Percentiles rank a stretch among this genome's conserved stretches.
These are phyloP conservation scores for Patiria pectinifera DNA, from an alignment of 53 echinoderm and acorn worm genomes.

Conservation along the genomic window DNA sequence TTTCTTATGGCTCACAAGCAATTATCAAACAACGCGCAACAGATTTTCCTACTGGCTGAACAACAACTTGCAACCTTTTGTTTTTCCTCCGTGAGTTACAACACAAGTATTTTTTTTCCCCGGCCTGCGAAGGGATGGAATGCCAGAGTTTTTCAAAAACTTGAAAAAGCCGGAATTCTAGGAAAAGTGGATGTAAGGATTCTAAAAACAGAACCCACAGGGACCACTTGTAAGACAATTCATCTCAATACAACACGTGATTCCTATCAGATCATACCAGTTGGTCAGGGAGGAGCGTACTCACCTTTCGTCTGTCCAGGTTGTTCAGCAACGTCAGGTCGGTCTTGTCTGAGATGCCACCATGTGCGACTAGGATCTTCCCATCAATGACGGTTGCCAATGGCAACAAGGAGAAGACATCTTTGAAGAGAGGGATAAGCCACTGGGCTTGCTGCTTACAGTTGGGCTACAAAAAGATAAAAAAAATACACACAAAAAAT, in stretches of 20 bases:
- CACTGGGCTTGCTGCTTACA: constrained; percentile 76
- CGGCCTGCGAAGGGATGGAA: too few relatives aligned
- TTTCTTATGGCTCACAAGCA: too few relatives aligned
- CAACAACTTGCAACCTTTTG: too few relatives aligned
- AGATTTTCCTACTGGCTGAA: too few relatives aligned
- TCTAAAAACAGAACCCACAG: not conserved
- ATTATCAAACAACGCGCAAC: too few relatives aligned
- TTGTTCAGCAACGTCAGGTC: constrained; percentile 87
- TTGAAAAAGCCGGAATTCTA: too few relatives aligned
- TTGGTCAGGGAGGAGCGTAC: not conserved
- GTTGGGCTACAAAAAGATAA: constrained; percentile 3
- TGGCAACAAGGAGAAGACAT: constrained; percentile 95
- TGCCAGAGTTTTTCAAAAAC: too few relatives aligned
- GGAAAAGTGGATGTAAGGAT: not conserved
- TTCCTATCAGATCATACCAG: too few relatives aligned
- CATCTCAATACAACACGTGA: not conserved
- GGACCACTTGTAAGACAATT: not conserved
- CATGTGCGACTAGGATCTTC: constrained; percentile 92
- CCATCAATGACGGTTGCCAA: constrained; percentile 94
- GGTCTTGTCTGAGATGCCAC: constrained; percentile 96
- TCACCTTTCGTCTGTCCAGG: constrained; percentile 85
- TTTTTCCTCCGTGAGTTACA: too few relatives aligned
- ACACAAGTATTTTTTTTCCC: too few relatives aligned
- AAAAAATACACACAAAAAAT: not conserved
- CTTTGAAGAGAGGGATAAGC: constrained; percentile 83